Base-by-base conservation (phyloP, 2,797 vertebrate genomes). In the Chaunax sp. region DNA sequence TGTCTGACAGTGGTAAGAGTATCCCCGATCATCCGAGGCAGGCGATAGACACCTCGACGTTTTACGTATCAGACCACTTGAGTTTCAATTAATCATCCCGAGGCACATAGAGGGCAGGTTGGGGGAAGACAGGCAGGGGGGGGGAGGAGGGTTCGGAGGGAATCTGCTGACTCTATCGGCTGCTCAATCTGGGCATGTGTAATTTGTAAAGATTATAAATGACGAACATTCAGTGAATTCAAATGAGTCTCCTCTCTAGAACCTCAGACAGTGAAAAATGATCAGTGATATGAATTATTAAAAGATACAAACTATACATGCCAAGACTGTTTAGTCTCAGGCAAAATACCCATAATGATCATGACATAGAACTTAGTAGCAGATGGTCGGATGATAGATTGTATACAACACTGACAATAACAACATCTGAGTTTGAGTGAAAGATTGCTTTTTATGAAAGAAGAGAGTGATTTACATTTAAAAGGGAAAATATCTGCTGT, bases 1-100 rank as follows among this genome's bases (percentile, higher is more conserved):
- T 49, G 80, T 88, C 82, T 85, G 81, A 63, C 62, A 52, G 59
- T 13, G 14, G 87, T 83, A 88, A 90, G 73, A 80, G 62, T 46
- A 90, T 87, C 83, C 66, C 63, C 64, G 68, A 45, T 69, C 61
- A 62, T 77, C 60, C 46, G 38, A 45, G 0, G 3, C 59, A 44
- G 60, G 71, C 64, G 76, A 84, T n/a, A 47, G 62, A 87, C 77
- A 69, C 67, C 76, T 80, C 30, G 38, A 18, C 11, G 74, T 49
- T 84, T 78, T 64, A 84, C n/a, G 30, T 71, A 72, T 84, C 62
- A 74, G 60, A 60, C 44, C 72, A 69, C 58, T 69, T 38, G 50
- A 72, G 77, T 64, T 84, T 69, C 69, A 71, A 50, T 85, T 75
- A 80, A 85, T 85, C 80, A 72, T 6, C 14, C 38, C 0, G 57